phyloP scores from a whole-genome alignment of 1,140 invertebrate species.

The Pseudomyrmex dendroicus region DNA sequence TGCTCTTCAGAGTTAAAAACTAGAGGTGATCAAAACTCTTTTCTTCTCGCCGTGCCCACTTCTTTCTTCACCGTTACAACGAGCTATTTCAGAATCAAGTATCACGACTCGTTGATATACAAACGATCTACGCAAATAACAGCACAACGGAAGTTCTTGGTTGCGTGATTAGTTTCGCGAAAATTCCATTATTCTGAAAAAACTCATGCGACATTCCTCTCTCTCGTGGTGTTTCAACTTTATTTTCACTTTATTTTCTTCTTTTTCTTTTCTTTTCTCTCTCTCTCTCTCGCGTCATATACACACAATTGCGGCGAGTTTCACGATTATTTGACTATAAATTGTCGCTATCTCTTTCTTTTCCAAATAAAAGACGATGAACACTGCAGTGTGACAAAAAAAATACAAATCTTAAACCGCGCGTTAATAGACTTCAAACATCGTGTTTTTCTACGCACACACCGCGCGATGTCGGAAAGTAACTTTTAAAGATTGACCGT shows the following conservation, averaged over 20 bases:
- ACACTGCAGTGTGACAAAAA: constrained; percentile 11
- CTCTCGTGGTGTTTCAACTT: not conserved
- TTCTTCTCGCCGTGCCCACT: not conserved
- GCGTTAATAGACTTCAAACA: constrained; percentile 38
- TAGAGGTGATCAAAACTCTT: constrained; percentile 17
- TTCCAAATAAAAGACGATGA: constrained; percentile 19
- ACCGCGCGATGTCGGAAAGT: not conserved
- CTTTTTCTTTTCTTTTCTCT: not conserved
- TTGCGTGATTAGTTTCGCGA: constrained; percentile 13
- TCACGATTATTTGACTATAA: constrained; percentile 57
- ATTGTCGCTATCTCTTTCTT: not conserved
- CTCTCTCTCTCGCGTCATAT: constrained; percentile 12
- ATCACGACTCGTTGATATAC: constrained; percentile 61
- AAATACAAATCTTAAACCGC: constrained; percentile 13
- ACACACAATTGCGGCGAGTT: constrained; percentile 32
- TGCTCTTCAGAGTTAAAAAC: constrained; percentile 23
- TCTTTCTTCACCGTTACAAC: constrained; percentile 43
- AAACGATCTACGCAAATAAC: constrained; percentile 62
- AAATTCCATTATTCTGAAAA: constrained; percentile 40
- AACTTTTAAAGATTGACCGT: not conserved
- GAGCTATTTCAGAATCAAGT: constrained; percentile 61
- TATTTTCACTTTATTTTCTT: not conserved
- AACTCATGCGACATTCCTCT: constrained; percentile 5
- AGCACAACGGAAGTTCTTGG: constrained; percentile 26
- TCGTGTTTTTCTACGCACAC: not conserved